Base-by-base conservation (phyloP, 2,797 vertebrate genomes). In the Sebastes umbrosus region DNA sequence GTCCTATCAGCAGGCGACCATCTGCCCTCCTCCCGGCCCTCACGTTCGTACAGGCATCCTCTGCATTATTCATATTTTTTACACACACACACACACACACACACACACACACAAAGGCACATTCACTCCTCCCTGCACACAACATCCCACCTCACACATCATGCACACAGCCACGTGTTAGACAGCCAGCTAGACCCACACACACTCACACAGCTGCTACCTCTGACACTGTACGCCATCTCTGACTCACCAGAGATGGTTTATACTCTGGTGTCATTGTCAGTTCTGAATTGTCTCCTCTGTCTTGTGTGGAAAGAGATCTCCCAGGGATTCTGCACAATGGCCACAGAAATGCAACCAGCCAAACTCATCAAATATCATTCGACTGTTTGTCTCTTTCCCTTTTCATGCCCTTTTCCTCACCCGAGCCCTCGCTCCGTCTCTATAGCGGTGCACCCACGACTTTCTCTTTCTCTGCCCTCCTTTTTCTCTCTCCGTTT, bases 11-110 rank as follows among this genome's bases (percentile, higher is more conserved):
- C 84, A 75, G 76, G 84, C 92, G 73, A 90, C 91, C 93, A 92
- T 93, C 93, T 93, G 91, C 90, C 92, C 91, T 92, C 86, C 87
- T 91, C 90, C 77, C 32, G 36, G 90, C 83, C 91, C 85, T 87
- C 86, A 83, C 10, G 12, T 84, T 92, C 79, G 32, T 84, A 86
- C 85, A 91, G 84, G 87, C 91, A 83, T 87, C 77, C 75, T 83
- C 72, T 94, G 86, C 91, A 94, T 93, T 95, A 93, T 94, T 94
- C 92, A 93, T 91, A 84, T 77, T 82, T 75, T 75, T 52, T 0
- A 8, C 31, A 32, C 73, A 77, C 77, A 64, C 27, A 71, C 77
- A 79, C 73, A 77, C 77, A 64, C 27, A 66, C 77, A 79, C 32
- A 32, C 50, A 73, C 64, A 67, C 73, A 66, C 63, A 71, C 65